A percentile compares a stretch with the other conserved stretches of the same genome.
Conservation (phyloP, 2,113 vertebrate species). For the Scomber japonicus region DNA sequence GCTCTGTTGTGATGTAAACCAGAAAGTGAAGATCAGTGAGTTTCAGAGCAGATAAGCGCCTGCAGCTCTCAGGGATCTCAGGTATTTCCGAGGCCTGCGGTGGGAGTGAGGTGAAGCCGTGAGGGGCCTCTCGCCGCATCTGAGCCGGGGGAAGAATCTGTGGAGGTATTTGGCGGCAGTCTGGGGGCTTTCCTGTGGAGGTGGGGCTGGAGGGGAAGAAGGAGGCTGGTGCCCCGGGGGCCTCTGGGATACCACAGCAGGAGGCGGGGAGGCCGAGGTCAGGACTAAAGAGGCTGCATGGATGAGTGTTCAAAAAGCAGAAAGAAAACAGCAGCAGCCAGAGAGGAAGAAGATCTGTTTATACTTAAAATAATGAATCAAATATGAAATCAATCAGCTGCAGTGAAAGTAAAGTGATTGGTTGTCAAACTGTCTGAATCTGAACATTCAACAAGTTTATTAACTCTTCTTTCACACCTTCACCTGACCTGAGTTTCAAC, state of each 20-base stretch:
- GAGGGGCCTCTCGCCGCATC: conserved; percentile 57
- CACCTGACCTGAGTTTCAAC: too few species aligned
- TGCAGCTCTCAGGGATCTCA: conserved; percentile 26
- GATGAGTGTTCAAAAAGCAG: conserved; percentile 23
- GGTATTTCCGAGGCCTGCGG: conserved; percentile 70
- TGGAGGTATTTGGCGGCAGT: conserved; percentile 69
- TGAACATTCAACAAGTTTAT: too few species aligned
- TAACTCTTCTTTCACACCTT: too few species aligned
- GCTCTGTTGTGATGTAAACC: background rate
- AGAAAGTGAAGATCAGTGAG: background rate
- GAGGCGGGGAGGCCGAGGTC: conserved; percentile 58
- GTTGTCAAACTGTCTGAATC: too few species aligned
- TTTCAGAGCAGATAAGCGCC: background rate
- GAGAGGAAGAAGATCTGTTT: background rate
- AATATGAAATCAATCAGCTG: too few species aligned
- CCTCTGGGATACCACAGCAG: conserved; percentile 64
- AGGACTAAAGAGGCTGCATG: conserved; percentile 14
- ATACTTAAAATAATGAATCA: too few species aligned
- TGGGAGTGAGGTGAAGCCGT: conserved; percentile 12
- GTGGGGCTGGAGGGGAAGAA: conserved; percentile 51
- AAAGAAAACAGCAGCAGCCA: background rate
- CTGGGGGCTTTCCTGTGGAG: conserved; percentile 74
- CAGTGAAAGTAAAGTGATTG: too few species aligned
- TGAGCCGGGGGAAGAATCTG: conserved; percentile 31
- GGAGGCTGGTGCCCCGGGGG: conserved; percentile 54